These are phyloP conservation scores for Rhopalosiphum maidis DNA, from an alignment of 1,140 invertebrate species.

Conservation along the genomic window DNA sequence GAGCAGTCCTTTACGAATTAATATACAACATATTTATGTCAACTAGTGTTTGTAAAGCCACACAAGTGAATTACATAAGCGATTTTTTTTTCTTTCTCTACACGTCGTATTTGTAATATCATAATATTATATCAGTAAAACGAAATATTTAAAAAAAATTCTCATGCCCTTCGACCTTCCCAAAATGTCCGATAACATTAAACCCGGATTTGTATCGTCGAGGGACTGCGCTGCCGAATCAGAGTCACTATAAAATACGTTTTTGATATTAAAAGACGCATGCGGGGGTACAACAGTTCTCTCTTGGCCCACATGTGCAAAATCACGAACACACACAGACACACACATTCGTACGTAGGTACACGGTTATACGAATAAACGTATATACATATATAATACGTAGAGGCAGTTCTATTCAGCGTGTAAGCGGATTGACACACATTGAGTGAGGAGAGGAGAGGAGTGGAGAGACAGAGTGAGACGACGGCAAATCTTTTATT, in stretches of 20 bases:
- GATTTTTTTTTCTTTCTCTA: background rate
- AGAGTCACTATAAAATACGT: background rate
- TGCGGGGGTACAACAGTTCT: background rate
- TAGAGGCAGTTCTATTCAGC: background rate
- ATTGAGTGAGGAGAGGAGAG: background rate
- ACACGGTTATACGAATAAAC: background rate
- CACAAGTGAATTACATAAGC: background rate
- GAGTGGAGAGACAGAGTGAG: background rate
- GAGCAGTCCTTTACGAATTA: background rate
- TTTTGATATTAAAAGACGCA: conserved; percentile 16
- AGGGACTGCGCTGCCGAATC: background rate
- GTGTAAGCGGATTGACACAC: conserved; percentile 40
- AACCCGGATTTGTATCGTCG: background rate
- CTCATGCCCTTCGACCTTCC: background rate
- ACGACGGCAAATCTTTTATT: conserved; percentile 53
- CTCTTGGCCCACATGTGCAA: background rate
- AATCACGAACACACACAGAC: background rate
- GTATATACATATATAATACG: background rate
- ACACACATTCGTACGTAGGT: background rate
- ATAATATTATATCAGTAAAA: background rate
- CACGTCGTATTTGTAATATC: background rate
- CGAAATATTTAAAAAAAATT: background rate
- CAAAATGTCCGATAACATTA: background rate
- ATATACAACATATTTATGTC: background rate
- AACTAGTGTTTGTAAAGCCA: background rate